Conservation (phyloP, 2,113 vertebrate species). For the Sturnira hondurensis region DNA sequence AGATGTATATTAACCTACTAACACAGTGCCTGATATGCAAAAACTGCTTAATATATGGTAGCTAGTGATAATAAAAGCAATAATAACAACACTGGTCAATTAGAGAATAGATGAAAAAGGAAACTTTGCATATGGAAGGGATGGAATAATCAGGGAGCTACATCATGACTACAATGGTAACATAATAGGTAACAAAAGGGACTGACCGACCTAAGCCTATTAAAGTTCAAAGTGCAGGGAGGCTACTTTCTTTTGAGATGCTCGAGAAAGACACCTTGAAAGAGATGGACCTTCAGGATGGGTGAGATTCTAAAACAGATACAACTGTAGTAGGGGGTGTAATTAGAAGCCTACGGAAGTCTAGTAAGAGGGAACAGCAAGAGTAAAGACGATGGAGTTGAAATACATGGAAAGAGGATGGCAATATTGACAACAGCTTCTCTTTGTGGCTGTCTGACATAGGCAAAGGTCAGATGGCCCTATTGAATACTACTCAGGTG, state of each 20-base stretch:
- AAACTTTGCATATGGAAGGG: background rate
- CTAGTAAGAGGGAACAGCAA: background rate
- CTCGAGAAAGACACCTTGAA: background rate
- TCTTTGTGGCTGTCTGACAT: background rate
- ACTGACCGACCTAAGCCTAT: background rate
- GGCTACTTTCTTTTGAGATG: background rate
- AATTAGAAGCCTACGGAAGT: background rate
- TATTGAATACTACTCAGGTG: background rate
- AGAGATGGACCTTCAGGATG: background rate
- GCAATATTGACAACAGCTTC: background rate
- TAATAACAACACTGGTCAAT: background rate
- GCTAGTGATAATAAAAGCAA: background rate
- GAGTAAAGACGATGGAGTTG: background rate
- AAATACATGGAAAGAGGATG: background rate
- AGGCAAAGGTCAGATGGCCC: fast-evolving
- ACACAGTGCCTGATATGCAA: background rate
- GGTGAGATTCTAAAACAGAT: background rate
- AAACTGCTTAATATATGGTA: background rate
- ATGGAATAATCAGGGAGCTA: background rate
- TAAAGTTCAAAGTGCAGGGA: background rate
- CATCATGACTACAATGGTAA: background rate
- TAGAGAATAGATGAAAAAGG: background rate
- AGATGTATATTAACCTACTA: background rate
- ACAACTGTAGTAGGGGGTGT: background rate
- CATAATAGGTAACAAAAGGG: background rate